Evolutionary conservation across 2,888 invertebrate genomes (phyloP), one percentile per base, ranked within the genome.

Genomic region (Tortricodes alternella): DNA sequence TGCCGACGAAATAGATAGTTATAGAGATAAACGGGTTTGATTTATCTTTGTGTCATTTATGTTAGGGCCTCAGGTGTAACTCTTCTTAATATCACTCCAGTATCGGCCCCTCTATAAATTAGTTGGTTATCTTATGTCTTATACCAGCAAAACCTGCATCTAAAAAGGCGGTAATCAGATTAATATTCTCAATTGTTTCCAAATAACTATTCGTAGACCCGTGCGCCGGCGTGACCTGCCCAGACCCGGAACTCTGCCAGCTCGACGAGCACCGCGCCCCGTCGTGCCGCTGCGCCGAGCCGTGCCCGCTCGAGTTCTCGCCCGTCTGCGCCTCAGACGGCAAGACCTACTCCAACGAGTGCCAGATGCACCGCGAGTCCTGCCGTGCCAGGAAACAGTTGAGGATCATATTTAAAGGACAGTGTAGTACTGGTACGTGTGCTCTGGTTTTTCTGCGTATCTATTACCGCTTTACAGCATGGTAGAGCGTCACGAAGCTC

Each of bases 271-370:
- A 93, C 38, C 93, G 97, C 23, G 92, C 94, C 62, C 95, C 97
- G 0, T 93, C 93, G 53, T 97, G 97, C 77, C 93, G 94, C 53
- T 97, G 97, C 78, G 95, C 95, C 44, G 95, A 95, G 73, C 92
- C 94, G 39, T 95, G 96, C 67, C 94, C 96, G 3, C 92, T 96
- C 48, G 95, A 95, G 76, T 95, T 96, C 79, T 93, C 94, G 6
- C 95, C 95, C 0, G 92, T 96, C 43, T 96, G 96, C 70, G 95
- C 95, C 7, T 95, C 95, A 41, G 95, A 96, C 83, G 95, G 95
- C 48, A 95, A 95, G 80, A 96, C 96, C 0, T 96, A 96, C 78
- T 92, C 95, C 62, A 97, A 96, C 83, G 95, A 96, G 80, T 98
- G 97, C 79, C 94, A 94, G 71, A 93, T 97, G 82, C 92, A 95